Evolutionary conservation across 2,888 invertebrate genomes (phyloP), one percentile per base, ranked within the genome.

Genomic region (Zelleria hepariella): DNA sequence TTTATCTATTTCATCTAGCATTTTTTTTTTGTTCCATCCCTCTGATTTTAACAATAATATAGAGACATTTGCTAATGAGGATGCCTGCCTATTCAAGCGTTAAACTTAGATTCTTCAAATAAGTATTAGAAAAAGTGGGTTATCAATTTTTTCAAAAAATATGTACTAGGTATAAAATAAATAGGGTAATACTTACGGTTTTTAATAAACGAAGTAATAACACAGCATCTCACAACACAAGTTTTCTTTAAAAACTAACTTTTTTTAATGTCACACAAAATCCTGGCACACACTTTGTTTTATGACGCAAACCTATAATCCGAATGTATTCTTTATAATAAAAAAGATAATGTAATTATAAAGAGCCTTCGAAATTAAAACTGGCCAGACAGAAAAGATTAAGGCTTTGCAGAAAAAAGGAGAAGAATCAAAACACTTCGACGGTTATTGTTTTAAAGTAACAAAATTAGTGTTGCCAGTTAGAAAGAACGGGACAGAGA

Each of bases 401-500:
- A n/a, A 20, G 15, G 5, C 18, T n/a, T 18, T 48, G 18, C 49
- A 49, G 49, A 49, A 18, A 49, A 49, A 21, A 18, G 49, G 18
- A 20, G 49, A 49, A 7, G 1, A 49, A 20, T 49, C n/a, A 49
- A 49, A 49, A 49, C 8, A 49, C 49, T 18, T 7, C 49, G 49
- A 49, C 32, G 32, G 32, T 32, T 32, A 32, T 32, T 4, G 27
- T 32, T 8, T 32, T 32, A 32, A 32, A 10, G 32, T 15, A 32
- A 4, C 70, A 67, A 76, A 77, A 74, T 75, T 73, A 73, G 74
- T 71, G 74, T 72, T 68, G 75, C 67, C 62, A 67, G 82, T 83
- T 82, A 82, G 77, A 75, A 71, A 71, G 79, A 85, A 72, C 71
- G 74, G 76, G 82, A 81, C 77, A 74, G 79, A 74, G 74, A 70